Conservation (phyloP, 2,888 invertebrate species). For the Lycophotia porphyrea region DNA sequence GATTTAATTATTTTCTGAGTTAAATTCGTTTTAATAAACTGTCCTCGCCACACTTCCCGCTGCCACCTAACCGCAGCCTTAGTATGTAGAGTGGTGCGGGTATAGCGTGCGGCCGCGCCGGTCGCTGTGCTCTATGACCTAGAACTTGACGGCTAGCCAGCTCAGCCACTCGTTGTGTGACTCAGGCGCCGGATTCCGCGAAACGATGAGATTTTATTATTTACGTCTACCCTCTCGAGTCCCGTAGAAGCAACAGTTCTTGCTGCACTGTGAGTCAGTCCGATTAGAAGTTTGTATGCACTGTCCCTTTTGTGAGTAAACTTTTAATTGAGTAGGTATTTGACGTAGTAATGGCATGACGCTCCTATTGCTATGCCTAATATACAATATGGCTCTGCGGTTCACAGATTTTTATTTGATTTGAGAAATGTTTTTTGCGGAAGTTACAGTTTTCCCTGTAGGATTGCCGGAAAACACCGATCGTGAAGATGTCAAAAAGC, state of each 20-base stretch:
- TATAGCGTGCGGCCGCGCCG: slow-evolving; percentile 64
- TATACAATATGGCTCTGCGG: not conserved
- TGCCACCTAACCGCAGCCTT: slow-evolving; percentile 17
- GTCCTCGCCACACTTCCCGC: not conserved
- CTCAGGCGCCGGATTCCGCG: slow-evolving; percentile 78
- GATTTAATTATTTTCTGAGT: not conserved
- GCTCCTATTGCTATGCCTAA: not conserved
- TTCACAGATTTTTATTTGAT: not conserved
- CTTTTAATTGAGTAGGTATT: not conserved
- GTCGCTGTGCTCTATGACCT: slow-evolving; percentile 84
- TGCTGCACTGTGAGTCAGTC: slow-evolving; percentile 63
- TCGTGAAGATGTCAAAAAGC: not conserved
- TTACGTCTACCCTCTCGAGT: slow-evolving; percentile 77
- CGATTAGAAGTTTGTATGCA: slow-evolving; percentile 9
- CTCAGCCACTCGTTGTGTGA: slow-evolving; percentile 61
- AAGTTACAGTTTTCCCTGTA: not conserved
- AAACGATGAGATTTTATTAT: slow-evolving; percentile 80
- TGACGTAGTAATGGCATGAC: not conserved
- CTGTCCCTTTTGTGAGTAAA: slow-evolving; percentile 32
- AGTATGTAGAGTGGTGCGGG: slow-evolving; percentile 21
- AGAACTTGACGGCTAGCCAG: slow-evolving; percentile 82
- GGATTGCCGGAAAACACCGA: not conserved
- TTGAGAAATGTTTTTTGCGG: not conserved
- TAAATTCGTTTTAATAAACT: not conserved
- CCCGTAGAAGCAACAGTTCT: slow-evolving; percentile 61